Evolutionary conservation across 2,113 vertebrate species (phyloP), one percentile per base, ranked within the genome.

Genomic region (Aptenodytes patagonicus): DNA sequence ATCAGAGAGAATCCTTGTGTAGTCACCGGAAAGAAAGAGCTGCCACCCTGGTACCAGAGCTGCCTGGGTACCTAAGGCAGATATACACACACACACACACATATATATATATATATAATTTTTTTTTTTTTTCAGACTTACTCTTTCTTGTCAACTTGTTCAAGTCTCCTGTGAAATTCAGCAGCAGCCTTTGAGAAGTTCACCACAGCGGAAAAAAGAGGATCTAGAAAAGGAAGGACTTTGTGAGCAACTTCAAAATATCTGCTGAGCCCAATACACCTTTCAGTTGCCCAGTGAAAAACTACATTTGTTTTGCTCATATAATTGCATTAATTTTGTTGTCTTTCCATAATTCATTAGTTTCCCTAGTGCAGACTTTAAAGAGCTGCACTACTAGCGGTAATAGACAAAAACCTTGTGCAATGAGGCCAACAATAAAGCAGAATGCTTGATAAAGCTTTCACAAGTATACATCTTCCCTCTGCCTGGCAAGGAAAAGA

Each of bases 141-240:
- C 99, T 99, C 96, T n/a, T 97, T 98, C 82, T 85, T 98, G 97
- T 99, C 98, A 58, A 99, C 88, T 55, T 96, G 95, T 73, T 95
- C 95, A 34, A 99, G 98, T 49, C 98, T 98, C 80, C 98, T 88
- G 10, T 99, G 98, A 89, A 99, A 99, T 80, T 97, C 98, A 24
- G 68, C 79, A 42, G 99, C 98, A 90, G 98, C 98, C 46, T 95
- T 76, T 15, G 99, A 99, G 97, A 99, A 99, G 95, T 99, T 99
- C 20, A 93, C 58, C 87, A 99, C 99, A 20, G 99, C 99, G 64
- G 99, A 99, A 98, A 99, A 99, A 81, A 99, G 97, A 21, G 98
- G 81, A 75, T 98, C 99, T 99, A 89, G 46, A 94, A 88, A 90
- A 93, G 13, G 80, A 89, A 81, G 57, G 40, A 61, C 18, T 44